These are phyloP conservation scores for Saguinus midas DNA, from an alignment of 2,113 vertebrate genomes.

Conservation along the genomic window DNA sequence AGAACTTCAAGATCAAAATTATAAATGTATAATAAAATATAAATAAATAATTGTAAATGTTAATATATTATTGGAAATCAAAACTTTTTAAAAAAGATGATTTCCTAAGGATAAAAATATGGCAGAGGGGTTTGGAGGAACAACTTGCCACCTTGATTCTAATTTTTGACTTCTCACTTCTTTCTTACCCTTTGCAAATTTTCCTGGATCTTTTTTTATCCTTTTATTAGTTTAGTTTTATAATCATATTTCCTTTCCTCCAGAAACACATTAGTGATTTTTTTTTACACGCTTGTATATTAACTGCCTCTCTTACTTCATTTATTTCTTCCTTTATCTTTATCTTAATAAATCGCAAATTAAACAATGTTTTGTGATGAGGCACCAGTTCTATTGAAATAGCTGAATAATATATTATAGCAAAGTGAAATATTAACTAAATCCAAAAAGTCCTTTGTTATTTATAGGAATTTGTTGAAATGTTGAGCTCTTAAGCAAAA, in stretches of 20 bases:
- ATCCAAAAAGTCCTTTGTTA: neutral
- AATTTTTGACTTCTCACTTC: neutral
- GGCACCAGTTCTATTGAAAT: neutral
- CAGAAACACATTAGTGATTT: neutral
- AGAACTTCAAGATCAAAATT: constrained; percentile 23
- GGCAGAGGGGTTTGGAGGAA: neutral
- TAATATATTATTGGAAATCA: neutral
- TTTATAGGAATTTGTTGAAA: neutral
- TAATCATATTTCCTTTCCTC: constrained; percentile 12
- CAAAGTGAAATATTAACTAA: constrained; percentile 24
- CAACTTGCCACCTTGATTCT: neutral
- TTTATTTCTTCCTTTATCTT: neutral
- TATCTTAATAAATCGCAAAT: constrained; percentile 13
- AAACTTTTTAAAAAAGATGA: neutral
- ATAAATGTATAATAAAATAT: constrained; percentile 14
- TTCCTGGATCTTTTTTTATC: neutral
- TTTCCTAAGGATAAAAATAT: neutral
- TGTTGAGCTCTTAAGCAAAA: constrained; percentile 14
- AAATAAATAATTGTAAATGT: constrained; percentile 1
- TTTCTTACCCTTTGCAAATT: neutral
- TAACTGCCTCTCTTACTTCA: neutral
- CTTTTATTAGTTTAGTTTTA: neutral
- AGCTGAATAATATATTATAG: neutral
- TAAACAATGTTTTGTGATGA: neutral
- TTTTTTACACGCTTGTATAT: neutral